phyloP scores from a whole-genome alignment of 2,888 invertebrate genomes.

The Deroplatys truncata region DNA sequence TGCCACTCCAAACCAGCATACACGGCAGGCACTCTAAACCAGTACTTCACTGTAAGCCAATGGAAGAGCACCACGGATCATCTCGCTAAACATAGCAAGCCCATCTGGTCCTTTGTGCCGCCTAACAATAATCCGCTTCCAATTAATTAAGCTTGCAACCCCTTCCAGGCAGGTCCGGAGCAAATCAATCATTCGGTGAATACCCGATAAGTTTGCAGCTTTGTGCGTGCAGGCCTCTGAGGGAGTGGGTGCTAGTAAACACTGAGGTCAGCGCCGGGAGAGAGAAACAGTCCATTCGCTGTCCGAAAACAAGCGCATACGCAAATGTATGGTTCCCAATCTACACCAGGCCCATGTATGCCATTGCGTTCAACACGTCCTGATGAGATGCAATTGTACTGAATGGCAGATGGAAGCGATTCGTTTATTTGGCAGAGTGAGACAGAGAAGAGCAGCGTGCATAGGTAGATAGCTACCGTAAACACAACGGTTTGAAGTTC shows the following conservation, averaged over 20 bases:
- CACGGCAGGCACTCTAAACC: no score
- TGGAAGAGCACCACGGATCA: not conserved
- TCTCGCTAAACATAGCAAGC: not conserved
- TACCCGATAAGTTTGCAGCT: not conserved
- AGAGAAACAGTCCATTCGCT: no score
- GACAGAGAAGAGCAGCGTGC: no score
- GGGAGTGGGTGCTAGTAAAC: not conserved
- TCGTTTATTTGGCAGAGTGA: no score
- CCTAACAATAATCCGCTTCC: not conserved
- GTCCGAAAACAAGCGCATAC: no score
- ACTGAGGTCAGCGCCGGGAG: not conserved
- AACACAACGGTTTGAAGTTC: no score
- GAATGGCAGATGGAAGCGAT: no score
- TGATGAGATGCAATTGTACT: not conserved
- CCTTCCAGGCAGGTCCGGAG: not conserved
- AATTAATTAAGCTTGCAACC: not conserved
- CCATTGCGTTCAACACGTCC: not conserved
- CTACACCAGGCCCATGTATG: not conserved
- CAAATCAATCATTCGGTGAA: not conserved
- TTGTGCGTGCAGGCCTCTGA: not conserved
- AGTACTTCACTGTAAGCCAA: no score
- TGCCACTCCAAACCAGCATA: no score
- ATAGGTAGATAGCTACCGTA: no score
- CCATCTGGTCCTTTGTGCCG: not conserved
- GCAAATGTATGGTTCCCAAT: no score